A percentile compares a stretch with the other conserved stretches of the same genome.
Conservation (phyloP, 1,140 invertebrate species). For the Halictus rubicundus region DNA sequence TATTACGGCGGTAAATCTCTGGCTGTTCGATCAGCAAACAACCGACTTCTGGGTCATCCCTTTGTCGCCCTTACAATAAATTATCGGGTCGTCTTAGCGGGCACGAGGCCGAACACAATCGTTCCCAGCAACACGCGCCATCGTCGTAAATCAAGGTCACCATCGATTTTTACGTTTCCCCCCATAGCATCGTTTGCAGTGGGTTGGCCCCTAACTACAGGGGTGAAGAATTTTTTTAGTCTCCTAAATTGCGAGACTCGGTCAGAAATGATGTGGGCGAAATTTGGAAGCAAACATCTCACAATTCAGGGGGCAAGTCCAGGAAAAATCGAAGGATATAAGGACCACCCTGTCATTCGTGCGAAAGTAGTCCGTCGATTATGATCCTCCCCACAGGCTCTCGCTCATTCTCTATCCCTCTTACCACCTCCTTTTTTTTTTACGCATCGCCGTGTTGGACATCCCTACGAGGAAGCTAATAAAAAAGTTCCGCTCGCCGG, state of each 20-base stretch:
- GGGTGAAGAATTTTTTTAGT: no score
- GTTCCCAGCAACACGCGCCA: constrained; percentile 52
- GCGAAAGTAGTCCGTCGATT: constrained; percentile 32
- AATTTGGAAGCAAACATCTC: no score
- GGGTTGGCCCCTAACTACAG: no score
- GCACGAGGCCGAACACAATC: constrained; percentile 44
- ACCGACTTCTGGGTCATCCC: constrained; percentile 46
- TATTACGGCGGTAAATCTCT: constrained; percentile 48
- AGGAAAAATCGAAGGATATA: no score
- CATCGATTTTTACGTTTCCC: constrained; percentile 42
- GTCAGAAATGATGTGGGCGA: no score
- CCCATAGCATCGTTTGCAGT: constrained; percentile 25
- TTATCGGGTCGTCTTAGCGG: constrained; percentile 47
- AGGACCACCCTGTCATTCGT: neutral
- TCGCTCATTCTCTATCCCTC: neutral
- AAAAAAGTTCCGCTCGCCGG: constrained; percentile 14
- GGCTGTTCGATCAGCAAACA: constrained; percentile 48
- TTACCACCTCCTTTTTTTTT: constrained; percentile 39
- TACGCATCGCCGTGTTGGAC: neutral
- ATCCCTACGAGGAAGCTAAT: constrained; percentile 7
- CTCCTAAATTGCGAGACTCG: no score
- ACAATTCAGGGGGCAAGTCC: no score
- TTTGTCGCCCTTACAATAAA: constrained; percentile 50
- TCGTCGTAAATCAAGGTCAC: constrained; percentile 53
- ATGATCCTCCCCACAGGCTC: constrained; percentile 10